Evolutionary conservation across 2,797 vertebrate species (phyloP), one percentile per base, ranked within the genome.

Genomic region (Thunnus albacares): DNA sequence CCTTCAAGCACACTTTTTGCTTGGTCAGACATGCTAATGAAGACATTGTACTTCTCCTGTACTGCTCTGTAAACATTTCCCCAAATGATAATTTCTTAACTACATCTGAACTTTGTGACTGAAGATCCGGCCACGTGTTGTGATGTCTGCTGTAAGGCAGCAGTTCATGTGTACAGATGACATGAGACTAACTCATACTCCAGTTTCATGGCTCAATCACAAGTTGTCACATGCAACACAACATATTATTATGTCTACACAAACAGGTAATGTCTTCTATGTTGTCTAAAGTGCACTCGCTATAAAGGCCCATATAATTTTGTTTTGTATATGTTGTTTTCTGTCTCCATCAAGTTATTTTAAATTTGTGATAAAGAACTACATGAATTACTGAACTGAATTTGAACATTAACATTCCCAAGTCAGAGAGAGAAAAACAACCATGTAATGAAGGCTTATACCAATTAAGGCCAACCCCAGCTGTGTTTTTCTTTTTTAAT

Each of bases 31-130:
- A n/a, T 33, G 20, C 14, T 56, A 4, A 38, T 33, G 15, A 20
- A 51, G 17, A 53, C 43, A 30, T 18, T 66, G 49, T 22, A 65
- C 12, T 24, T 59, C 20, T 28, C 15, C 30, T 41, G 14, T 22
- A 18, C 30, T 15, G 12, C 56, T 67, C 43, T 56, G 45, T 49
- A 66, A 62, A 35, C 22, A 45, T n/a, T 56, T 59, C 22, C 18
- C 64, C 11, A 38, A 35, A 24, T 35, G n/a, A 20, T 13, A 30
- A 41, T 18, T 62, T 12, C 62, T 6, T 33, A 33, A 56, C 38
- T 49, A 33, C 38, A 57, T 6, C 5, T 81, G 75, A 72, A 83
- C 62, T 80, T 76, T 71, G 69, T 7, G 13, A 64, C 45, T 24
- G 5, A 26, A 51, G 41, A n/a, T 67, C 17, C 11, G 61, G 17